Percentiles rank a stretch among this genome's conserved stretches.
Conservation (phyloP, 2,888 invertebrate genomes). For the Cephus spinipes region DNA sequence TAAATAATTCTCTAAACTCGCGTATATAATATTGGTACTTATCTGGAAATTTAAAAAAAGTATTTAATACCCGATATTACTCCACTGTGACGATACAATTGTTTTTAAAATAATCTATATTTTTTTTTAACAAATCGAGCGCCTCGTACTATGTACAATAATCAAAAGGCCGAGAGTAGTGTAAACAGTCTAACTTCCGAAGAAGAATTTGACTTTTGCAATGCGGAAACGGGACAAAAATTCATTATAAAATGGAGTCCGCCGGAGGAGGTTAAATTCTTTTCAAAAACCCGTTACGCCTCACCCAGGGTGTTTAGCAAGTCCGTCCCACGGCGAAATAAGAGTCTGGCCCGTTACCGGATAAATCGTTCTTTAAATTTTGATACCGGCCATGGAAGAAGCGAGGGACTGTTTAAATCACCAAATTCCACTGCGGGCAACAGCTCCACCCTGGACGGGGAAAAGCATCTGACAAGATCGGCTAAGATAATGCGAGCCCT, state of each 20-base stretch:
- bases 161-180: slow-evolving; percentile 31
- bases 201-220: slow-evolving; percentile 41
- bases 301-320: slow-evolving; percentile 41
- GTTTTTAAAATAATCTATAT: neutral
- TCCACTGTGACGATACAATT: neutral
- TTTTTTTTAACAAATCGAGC: neutral
- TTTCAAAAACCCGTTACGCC: slow-evolving; percentile 40
- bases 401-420: slow-evolving; percentile 36
- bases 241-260: slow-evolving; percentile 45
- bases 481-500: slow-evolving; percentile 58
- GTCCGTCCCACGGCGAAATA: slow-evolving; percentile 46
- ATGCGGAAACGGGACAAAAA: slow-evolving; percentile 36
- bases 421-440: slow-evolving; percentile 41
- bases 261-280: slow-evolving; percentile 36
- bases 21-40: neutral
- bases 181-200: slow-evolving; percentile 27
- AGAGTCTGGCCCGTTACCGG: slow-evolving; percentile 38
- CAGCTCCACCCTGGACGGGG: slow-evolving; percentile 29
- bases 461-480: slow-evolving; percentile 48
- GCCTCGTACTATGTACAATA: slow-evolving; percentile 32
- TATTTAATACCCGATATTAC: neutral
- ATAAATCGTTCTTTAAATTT: slow-evolving; percentile 54
- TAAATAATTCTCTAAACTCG: neutral
- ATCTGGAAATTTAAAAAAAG: neutral
- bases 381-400: slow-evolving; percentile 35